Conservation (phyloP, 2,888 invertebrate species). For the Bombylius major region DNA sequence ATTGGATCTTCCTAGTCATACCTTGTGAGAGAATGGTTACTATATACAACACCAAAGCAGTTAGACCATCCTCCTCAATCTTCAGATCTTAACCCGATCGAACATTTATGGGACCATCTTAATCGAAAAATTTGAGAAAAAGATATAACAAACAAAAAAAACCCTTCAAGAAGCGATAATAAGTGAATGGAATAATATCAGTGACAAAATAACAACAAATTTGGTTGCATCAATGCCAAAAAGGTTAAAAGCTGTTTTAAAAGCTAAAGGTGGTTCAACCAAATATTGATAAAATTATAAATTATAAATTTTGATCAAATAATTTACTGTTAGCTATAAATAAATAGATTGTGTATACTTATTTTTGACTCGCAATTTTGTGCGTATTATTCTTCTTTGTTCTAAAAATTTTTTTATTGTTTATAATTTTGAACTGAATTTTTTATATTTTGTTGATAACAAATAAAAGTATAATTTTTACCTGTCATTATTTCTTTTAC, state of each 20-base stretch:
- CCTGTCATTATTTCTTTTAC: too few relatives aligned
- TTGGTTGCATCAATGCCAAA: not conserved
- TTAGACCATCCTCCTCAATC: not conserved
- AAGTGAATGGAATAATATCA: not conserved
- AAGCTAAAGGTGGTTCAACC: not conserved
- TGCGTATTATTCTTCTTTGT: too few relatives aligned
- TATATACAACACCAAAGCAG: not conserved
- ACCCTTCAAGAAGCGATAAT: not conserved
- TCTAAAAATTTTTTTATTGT: too few relatives aligned
- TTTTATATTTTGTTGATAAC: too few relatives aligned
- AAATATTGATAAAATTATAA: not conserved
- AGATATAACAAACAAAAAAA: not conserved
- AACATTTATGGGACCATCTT: conserved; percentile 1
- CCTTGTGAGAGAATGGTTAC: too few relatives aligned
- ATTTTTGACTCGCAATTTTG: too few relatives aligned
- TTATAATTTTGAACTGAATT: too few relatives aligned
- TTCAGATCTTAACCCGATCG: not conserved
- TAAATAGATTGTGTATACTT: too few relatives aligned
- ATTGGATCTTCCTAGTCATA: too few relatives aligned
- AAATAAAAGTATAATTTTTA: too few relatives aligned
- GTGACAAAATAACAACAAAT: not conserved
- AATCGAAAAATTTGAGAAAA: not conserved
- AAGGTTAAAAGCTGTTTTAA: not conserved
- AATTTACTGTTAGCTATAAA: too few relatives aligned
- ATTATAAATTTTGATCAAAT: too few relatives aligned